Evolutionary conservation across 2,113 vertebrate genomes (phyloP).

Genomic region (Osmerus mordax): DNA sequence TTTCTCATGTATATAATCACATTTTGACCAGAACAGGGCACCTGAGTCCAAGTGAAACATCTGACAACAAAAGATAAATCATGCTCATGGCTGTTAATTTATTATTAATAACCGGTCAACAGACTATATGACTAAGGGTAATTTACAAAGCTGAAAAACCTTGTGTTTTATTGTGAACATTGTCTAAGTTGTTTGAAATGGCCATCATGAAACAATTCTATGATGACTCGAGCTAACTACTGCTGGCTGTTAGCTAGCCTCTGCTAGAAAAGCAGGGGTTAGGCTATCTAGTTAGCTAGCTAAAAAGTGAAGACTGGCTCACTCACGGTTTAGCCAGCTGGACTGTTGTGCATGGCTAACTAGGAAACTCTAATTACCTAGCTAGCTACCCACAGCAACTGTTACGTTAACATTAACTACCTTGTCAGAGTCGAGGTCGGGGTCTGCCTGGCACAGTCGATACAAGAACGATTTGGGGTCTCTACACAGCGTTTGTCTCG

Average conservation of each 20-base stretch:
- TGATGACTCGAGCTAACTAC: too few species aligned
- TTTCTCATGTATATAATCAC: background rate
- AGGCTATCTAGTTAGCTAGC: background rate
- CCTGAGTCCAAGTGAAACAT: background rate
- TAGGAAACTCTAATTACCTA: too few species aligned
- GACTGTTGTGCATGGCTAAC: too few species aligned
- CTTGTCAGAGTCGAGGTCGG: constrained; percentile 83
- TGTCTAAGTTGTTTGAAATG: too few species aligned
- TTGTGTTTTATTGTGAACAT: too few species aligned
- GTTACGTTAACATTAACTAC: constrained; percentile 37
- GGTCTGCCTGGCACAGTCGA: constrained; percentile 80
- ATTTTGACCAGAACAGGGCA: background rate
- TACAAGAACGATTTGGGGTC: constrained; percentile 82
- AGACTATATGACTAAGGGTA: too few species aligned
- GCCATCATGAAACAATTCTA: too few species aligned
- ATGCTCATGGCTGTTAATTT: background rate
- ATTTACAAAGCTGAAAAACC: too few species aligned
- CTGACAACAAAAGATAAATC: background rate
- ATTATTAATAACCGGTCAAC: too few species aligned
- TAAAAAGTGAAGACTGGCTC: background rate
- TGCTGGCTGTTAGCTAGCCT: background rate
- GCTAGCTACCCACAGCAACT: background rate
- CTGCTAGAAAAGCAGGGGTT: background rate
- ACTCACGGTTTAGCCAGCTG: too few species aligned
- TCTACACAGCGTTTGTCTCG: constrained; percentile 78